Conservation (phyloP, 2,113 vertebrate genomes). For the Podocnemis expansa region DNA sequence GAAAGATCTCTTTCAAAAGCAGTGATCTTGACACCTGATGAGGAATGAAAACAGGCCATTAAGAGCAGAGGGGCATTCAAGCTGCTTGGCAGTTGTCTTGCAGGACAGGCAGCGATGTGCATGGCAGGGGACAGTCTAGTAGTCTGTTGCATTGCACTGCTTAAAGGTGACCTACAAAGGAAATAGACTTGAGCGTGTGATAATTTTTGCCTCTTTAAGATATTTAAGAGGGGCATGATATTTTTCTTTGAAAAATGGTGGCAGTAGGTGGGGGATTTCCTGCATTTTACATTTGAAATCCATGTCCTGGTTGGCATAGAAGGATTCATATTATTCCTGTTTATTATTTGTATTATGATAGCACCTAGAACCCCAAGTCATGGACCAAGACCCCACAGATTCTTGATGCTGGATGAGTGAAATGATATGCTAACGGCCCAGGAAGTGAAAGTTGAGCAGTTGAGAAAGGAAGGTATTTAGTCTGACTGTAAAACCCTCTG, state of each 20-base stretch:
- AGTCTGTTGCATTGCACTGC: not conserved
- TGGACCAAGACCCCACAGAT: not conserved
- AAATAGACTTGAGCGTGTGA: not conserved
- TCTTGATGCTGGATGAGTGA: conserved; percentile 12
- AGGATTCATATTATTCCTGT: not conserved
- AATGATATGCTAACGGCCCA: not conserved
- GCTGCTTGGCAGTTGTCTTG: not conserved
- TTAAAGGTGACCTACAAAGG: not conserved
- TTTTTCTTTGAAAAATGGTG: conserved; percentile 4
- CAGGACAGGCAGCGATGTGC: not conserved
- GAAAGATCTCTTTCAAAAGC: not conserved
- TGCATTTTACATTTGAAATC: not conserved
- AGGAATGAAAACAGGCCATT: conserved; percentile 10
- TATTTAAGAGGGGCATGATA: not conserved
- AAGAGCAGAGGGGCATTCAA: not conserved
- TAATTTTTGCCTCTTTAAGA: not conserved
- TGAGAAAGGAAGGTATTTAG: not conserved
- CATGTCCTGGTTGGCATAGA: not conserved
- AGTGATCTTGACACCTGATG: accelerated
- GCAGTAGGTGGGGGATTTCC: not conserved
- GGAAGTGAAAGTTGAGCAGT: not conserved
- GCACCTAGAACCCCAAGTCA: not conserved
- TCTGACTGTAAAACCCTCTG: conserved; percentile 20
- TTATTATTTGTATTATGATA: not conserved
- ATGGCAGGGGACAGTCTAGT: not conserved